phyloP scores from a whole-genome alignment of 1,140 invertebrate genomes.

The Drosophila novamexicana region DNA sequence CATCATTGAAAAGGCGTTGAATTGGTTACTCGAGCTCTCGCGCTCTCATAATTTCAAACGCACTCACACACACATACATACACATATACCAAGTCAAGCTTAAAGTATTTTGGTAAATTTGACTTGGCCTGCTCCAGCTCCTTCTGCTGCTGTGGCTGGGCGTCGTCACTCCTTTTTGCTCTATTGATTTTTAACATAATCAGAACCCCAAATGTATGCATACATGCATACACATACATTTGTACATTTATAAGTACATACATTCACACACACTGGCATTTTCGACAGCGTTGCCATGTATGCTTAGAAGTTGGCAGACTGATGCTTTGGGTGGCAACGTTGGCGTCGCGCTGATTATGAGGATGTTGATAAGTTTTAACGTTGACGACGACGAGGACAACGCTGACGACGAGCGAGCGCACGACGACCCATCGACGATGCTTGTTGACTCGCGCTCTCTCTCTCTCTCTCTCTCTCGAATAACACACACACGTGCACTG shows the following conservation, averaged over 20 bases:
- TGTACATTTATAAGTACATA: slow-evolving; percentile 52
- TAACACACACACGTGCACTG: slow-evolving; percentile 30
- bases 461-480: slow-evolving; percentile 28
- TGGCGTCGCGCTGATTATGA: slow-evolving; percentile 75
- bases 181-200: slow-evolving; percentile 85
- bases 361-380: slow-evolving; percentile 81
- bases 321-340: slow-evolving; percentile 57
- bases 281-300: slow-evolving; percentile 62
- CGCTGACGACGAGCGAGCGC: slow-evolving; percentile 45
- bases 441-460: slow-evolving; percentile 42
- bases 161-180: slow-evolving; percentile 80
- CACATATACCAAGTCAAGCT: slow-evolving; percentile 27
- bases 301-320: slow-evolving; percentile 40
- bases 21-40: slow-evolving; percentile 36
- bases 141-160: slow-evolving; percentile 13
- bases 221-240: slow-evolving; percentile 36
- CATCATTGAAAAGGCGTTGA: slow-evolving; percentile 63
- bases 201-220: slow-evolving; percentile 77
- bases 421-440: slow-evolving; percentile 52
- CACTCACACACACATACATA: slow-evolving; percentile 8
- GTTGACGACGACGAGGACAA: slow-evolving; percentile 35
- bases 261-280: slow-evolving; percentile 46
- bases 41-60: slow-evolving; percentile 11
- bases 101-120: slow-evolving; percentile 39
- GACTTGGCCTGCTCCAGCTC: slow-evolving; percentile 1